Evolutionary conservation across 2,113 vertebrate genomes (phyloP).

Genomic region (Zosterops hypoxanthus): DNA sequence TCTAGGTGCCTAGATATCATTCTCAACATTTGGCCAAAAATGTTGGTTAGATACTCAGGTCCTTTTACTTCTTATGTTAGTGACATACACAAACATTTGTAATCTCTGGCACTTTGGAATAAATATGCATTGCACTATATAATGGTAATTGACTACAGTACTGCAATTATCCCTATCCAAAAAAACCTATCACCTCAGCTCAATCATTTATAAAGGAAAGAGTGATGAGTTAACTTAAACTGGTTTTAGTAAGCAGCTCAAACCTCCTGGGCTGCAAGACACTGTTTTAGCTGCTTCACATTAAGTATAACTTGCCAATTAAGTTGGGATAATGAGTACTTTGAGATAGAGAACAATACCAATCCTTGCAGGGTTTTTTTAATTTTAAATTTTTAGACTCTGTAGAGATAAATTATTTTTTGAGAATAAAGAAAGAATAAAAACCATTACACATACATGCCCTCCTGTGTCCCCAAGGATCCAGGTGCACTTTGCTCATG

Average conservation of each 20-base stretch:
- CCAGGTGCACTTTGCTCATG: not conserved
- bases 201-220: not conserved
- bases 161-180: not conserved
- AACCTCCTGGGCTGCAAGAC: not conserved
- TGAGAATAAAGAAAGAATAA: not conserved
- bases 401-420: not conserved
- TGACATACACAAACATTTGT: not conserved
- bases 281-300: not conserved
- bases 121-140: not conserved
- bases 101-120: not conserved
- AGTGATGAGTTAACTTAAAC: not conserved
- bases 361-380: not conserved
- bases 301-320: not conserved
- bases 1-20: not conserved
- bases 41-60: not conserved
- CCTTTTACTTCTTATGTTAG: not conserved
- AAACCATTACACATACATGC: not conserved
- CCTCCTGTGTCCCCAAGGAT: not conserved
- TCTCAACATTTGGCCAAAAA: not conserved
- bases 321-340: not conserved
- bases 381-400: not conserved
- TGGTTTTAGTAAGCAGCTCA: not conserved
- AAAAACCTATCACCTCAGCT: not conserved
- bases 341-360: not conserved
- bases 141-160: not conserved